Evolutionary conservation across 2,888 invertebrate species (phyloP).

Genomic region (Liodrosophila aerea): DNA sequence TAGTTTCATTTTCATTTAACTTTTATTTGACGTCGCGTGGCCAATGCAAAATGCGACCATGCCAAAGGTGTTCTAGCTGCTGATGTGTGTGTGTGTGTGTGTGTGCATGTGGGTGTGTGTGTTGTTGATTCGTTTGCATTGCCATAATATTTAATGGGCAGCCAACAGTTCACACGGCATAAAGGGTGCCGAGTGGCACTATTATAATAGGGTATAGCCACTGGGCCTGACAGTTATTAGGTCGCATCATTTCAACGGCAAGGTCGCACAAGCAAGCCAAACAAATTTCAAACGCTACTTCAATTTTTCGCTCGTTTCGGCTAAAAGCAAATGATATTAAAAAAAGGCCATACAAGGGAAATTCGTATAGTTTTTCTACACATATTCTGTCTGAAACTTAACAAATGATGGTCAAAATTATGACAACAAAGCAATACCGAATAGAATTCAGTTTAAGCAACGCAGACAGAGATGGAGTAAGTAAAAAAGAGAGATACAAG

Average conservation of each 20-base stretch:
- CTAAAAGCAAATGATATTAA: conserved; percentile 7
- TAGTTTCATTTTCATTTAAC: conserved; percentile 66
- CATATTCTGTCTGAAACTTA: too few relatives aligned
- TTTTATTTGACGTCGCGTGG: conserved; percentile 55
- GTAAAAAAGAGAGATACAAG: conserved; percentile 1
- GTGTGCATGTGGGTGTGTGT: too few relatives aligned
- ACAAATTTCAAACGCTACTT: conserved; percentile 48
- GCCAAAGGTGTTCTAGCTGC: conserved; percentile 9
- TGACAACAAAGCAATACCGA: conserved; percentile 44
- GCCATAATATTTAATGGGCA: conserved; percentile 67
- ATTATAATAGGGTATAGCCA: conserved; percentile 12
- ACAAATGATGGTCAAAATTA: conserved; percentile 24
- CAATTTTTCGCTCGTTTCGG: conserved; percentile 22
- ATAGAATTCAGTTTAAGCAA: conserved; percentile 68
- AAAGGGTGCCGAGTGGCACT: background rate
- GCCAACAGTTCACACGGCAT: conserved; percentile 35
- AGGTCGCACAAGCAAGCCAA: conserved; percentile 51
- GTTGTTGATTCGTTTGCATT: conserved; percentile 52
- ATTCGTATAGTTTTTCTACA: too few relatives aligned
- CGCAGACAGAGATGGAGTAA: conserved; percentile 12
- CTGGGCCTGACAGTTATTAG: conserved; percentile 49
- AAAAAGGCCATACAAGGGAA: too few relatives aligned
- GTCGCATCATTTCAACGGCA: conserved; percentile 62
- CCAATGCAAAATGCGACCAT: conserved; percentile 34
- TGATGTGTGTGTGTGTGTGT: too few relatives aligned